Evolutionary conservation across 2,113 vertebrate genomes (phyloP).

Genomic region (Ancistrus triradiatus): DNA sequence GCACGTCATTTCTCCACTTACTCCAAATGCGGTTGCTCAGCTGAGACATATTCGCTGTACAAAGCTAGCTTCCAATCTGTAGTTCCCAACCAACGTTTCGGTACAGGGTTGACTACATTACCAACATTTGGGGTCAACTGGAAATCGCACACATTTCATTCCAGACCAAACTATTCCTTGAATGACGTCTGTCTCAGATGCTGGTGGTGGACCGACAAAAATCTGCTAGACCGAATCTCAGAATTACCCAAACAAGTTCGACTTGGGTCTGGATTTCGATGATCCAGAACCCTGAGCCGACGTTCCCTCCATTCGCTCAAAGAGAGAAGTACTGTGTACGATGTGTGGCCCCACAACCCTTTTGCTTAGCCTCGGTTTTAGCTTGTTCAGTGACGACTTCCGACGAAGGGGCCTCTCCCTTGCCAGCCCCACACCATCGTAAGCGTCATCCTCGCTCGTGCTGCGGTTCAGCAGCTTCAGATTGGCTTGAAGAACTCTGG

Average conservation of each 20-base stretch:
- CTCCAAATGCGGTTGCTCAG: too few species aligned
- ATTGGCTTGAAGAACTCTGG: constrained; percentile 53
- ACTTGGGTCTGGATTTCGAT: constrained; percentile 48
- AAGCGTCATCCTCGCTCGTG: constrained; percentile 16
- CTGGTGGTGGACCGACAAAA: too few species aligned
- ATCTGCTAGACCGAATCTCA: too few species aligned
- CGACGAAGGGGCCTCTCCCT: constrained; percentile 35
- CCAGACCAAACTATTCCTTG: too few species aligned
- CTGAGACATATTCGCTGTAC: too few species aligned
- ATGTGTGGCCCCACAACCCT: constrained; percentile 50
- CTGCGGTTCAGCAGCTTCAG: constrained; percentile 29
- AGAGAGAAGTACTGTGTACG: constrained; percentile 49
- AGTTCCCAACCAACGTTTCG: too few species aligned
- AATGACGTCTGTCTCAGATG: too few species aligned
- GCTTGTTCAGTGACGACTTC: constrained; percentile 52
- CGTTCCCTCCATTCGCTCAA: constrained; percentile 7
- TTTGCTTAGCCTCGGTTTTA: constrained; percentile 48
- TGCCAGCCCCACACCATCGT: neutral
- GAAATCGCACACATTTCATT: too few species aligned
- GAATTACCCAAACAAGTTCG: constrained; percentile 50
- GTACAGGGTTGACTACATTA: too few species aligned
- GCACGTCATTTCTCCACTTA: too few species aligned
- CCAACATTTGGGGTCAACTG: too few species aligned
- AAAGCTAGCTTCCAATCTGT: too few species aligned
- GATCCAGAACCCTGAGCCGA: constrained; percentile 9